Base-by-base conservation (phyloP, 2,113 vertebrate species). In the Macaca fascicularis region DNA sequence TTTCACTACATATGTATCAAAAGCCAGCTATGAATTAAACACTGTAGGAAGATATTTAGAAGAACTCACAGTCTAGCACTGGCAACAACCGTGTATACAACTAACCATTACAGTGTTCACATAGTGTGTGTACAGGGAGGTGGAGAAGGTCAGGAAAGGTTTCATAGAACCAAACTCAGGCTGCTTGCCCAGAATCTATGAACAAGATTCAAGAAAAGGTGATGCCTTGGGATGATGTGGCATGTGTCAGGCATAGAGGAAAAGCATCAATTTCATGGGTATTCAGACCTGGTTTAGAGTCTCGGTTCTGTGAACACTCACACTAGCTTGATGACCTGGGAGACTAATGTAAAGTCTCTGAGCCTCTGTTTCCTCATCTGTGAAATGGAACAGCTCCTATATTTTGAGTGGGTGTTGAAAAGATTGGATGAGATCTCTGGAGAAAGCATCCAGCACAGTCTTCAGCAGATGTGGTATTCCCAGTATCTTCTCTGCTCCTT, bases 51-150 rank as follows among this genome's bases (percentile, higher is more conserved):
- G 43, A 79, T 32, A 57, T 64, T 81, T 90, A 52, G 40, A 84
- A 93, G 76, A 88, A 90, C 8, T 81, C 87, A 81, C n/a, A 43
- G 9, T 82, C 50, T 45, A 61, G 55, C 59, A 70, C 16, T 61
- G 38, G 57, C 86, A 61, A 92, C 50, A 90, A 95, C 27, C 4
- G 59, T 4, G 43, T 25, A 83, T 13, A 70, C 43, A 89, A 10
- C n/a, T 59, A 90, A 64, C 27, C 87, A 48, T 8, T 23, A 79
- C 3, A 48, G 17, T 32, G 27, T 35, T 48, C 35, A 6, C 0
- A 80, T 72, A 48, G 8, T 75, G 2, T 32, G 23, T 67, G 20
- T 6, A 4, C 10, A 0, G 2, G 7, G 6, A 8, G 0, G 16
- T 8, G 61, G 19, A 9, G 17, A 40, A 4, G 5, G 25, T 38